Evolutionary conservation across 92 coral and sea anemone species (phyloP).

Genomic region (Pocillopora grandis): DNA sequence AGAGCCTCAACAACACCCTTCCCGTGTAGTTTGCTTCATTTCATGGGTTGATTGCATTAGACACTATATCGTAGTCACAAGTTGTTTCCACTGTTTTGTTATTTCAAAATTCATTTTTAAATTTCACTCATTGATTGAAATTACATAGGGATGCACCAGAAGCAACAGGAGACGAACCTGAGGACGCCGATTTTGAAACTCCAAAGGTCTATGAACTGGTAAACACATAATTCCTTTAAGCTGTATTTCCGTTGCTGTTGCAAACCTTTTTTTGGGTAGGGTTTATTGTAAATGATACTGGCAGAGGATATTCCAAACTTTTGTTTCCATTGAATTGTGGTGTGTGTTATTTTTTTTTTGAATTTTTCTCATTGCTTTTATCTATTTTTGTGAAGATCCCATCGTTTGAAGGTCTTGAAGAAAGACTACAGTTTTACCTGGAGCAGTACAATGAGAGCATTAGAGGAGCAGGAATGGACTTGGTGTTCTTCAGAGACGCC

Average conservation of each 20-base stretch:
- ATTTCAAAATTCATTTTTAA: background rate
- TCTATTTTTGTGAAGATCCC: constrained; percentile 61
- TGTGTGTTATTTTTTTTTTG: background rate
- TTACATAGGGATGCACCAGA: constrained; percentile 90
- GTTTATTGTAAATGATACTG: too few relatives aligned
- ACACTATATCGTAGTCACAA: too few relatives aligned
- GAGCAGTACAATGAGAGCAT: constrained; percentile 89
- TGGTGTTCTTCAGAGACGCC: constrained; percentile 96
- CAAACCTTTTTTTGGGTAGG: too few relatives aligned
- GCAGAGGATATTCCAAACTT: too few relatives aligned
- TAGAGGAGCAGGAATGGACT: constrained; percentile 97
- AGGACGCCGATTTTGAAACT: constrained; percentile 96
- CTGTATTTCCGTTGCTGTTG: background rate
- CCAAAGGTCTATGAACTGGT: constrained; percentile 98
- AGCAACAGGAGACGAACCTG: constrained; percentile 98
- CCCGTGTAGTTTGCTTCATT: too few relatives aligned
- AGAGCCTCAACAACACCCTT: too few relatives aligned
- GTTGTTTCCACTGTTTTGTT: too few relatives aligned
- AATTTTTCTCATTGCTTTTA: background rate
- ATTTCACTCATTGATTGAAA: background rate
- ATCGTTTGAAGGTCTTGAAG: constrained; percentile 82
- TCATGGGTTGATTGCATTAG: too few relatives aligned
- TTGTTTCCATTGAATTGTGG: background rate
- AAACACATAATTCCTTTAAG: background rate
- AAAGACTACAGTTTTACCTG: constrained; percentile 81